These are phyloP conservation scores for Scomber japonicus DNA, from an alignment of 2,113 vertebrate genomes.

Conservation along the genomic window DNA sequence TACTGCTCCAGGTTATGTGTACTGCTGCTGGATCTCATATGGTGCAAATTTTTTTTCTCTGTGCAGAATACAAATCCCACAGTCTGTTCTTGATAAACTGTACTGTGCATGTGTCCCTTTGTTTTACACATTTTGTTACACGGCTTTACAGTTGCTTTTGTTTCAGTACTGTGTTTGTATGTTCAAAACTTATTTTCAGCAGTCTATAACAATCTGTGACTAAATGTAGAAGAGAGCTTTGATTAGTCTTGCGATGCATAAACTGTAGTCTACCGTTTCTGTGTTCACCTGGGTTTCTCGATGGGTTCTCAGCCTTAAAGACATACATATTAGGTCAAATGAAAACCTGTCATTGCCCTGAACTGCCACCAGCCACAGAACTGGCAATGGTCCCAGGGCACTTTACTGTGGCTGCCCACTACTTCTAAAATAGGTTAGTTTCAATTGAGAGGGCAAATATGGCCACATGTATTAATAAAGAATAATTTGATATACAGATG, in stretches of 20 bases:
- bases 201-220: background rate
- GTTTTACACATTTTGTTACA: background rate
- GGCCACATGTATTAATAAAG: background rate
- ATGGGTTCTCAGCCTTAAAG: background rate
- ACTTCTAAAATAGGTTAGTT: constrained; percentile 1
- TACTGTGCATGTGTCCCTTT: background rate
- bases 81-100: background rate
- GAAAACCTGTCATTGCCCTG: background rate
- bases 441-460: background rate
- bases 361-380: constrained; percentile 12
- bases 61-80: background rate
- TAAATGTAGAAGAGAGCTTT: background rate
- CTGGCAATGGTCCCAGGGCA: background rate
- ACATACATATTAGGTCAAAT: constrained; percentile 20
- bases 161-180: no score
- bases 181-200: background rate
- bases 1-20: background rate
- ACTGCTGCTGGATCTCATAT: constrained; percentile 5
- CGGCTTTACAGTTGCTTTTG: background rate
- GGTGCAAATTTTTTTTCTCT: background rate
- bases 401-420: constrained; percentile 4
- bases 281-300: background rate
- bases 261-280: no score
- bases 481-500: no score
- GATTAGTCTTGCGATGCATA: background rate